Evolutionary conservation across 2,113 vertebrate genomes (phyloP), one percentile per base, ranked within the genome.

Genomic region (Xenopus borealis): DNA sequence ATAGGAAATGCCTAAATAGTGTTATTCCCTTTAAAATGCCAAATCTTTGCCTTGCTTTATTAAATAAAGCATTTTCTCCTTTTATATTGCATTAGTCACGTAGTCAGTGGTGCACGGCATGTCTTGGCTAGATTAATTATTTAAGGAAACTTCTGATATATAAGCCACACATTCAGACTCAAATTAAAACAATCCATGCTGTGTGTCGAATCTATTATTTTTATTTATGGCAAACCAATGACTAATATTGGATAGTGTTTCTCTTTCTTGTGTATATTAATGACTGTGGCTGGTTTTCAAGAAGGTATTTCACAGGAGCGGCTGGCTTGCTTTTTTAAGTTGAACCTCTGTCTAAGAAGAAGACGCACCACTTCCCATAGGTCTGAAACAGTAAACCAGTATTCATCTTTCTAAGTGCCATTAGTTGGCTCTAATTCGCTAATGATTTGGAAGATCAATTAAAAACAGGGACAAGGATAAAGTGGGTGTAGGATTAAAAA

Each of bases 381-480:
- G 74, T 19, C 12, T 47, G 10, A 45, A 79, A 78, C 71, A 78
- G 79, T 80, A 81, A 72, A 78, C 17, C 69, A 72, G 19, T 62
- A 80, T 82, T 82, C 76, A 71, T 74, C 58, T 83, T 79, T 58
- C 6, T 81, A 44, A 69, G 46, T 75, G 61, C 59, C 72, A 46
- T 82, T 81, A 81, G 30, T 7, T 72, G 78, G 12, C 4, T 79
- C 53, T 82, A 65, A 45, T 78, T 46, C 47, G 81, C 17, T 83
- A 83, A 79, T 4, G 1, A 81, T 79, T 82, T 19, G 80, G 80
- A 81, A 79, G 75, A 81, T 83, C 81, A 71, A 80, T 87, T 81
- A 83, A 85, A 75, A 85, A 81, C 27, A 79, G 75, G 67, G 62
- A 10, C 7, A 10, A 23, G 80, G 75, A 83, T 81, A 68, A 71